Base-by-base conservation (phyloP, 1,140 invertebrate genomes). In the Drosophila ficusphila region DNA sequence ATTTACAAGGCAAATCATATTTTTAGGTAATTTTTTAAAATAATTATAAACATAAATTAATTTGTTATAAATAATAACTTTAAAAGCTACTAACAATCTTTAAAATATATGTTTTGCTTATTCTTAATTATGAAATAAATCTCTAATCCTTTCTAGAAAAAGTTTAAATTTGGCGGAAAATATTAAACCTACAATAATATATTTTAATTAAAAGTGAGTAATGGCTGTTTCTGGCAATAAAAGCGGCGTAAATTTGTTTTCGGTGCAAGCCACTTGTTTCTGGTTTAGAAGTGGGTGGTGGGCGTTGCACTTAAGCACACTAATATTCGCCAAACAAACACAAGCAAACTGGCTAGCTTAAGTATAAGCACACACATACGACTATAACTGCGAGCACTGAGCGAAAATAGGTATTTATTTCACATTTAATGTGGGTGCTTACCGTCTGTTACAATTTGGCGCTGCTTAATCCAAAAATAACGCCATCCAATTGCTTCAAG, bases 401-500 rank as follows among this genome's bases (percentile, higher is more conserved):
- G 14, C 34, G 27, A 21, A 51, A 67, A 67, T 52, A 27, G 4
- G 34, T 42, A 67, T 67, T 67, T 67, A 67, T 65, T 67, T 23
- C 31, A 12, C 31, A 12, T 23, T 60, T 38, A 61, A 41, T 54
- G 41, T 56, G 44, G 29, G 34, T 60, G 76, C 81, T 85, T 73
- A 85, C 81, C 81, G 81, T 88, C 73, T 76, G 62, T 77, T 69
- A 60, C 76, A 85, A 81, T 88, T 86, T 77, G 82, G 77, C 82
- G 67, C 62, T 67, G 73, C 67, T 88, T 81, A 88, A 85, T 85
- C 82, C 82, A 65, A 62, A 68, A 73, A 76, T 88, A 81, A 64
- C 64, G 73, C 73, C 81, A 71, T 41, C 82, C 85, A 81, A 85
- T 86, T 86, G 81, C 67, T 12, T 12, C 65, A 73, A 81, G 81